These are phyloP conservation scores for Ceryle rudis DNA, from an alignment of 2,797 vertebrate genomes.

Conservation along the genomic window DNA sequence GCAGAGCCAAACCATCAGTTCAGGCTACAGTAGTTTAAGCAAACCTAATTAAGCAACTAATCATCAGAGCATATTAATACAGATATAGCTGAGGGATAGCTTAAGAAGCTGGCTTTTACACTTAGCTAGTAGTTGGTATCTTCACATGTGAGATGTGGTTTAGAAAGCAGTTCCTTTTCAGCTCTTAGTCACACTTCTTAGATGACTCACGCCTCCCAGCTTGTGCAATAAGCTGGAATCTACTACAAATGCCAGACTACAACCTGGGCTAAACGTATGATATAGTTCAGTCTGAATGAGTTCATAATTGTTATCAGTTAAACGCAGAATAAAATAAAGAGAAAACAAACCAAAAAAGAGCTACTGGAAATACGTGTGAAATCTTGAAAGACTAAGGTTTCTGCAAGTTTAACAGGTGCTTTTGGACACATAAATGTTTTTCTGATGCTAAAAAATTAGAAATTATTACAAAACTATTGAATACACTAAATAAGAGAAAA, in stretches of 20 bases:
- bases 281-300: not conserved
- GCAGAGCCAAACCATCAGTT: not conserved
- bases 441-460: not conserved
- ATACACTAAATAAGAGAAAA: not conserved
- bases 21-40: not conserved
- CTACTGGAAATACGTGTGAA: not conserved
- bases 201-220: not conserved
- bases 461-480: not conserved
- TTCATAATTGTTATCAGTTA: not conserved
- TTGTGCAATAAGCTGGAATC: not conserved
- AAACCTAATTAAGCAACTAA: not conserved
- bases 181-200: not conserved
- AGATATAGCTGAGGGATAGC: not conserved
- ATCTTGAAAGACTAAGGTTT: not conserved
- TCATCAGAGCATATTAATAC: not conserved
- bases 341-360: not conserved
- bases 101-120: not conserved
- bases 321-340: not conserved
- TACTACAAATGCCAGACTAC: not conserved
- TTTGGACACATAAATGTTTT: not conserved
- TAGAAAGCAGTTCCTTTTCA: not conserved
- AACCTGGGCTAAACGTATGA: not conserved
- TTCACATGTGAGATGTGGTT: slow-evolving; percentile 23
- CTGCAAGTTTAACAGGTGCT: not conserved
- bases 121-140: not conserved